These are phyloP conservation scores for Papilio protenor DNA, from an alignment of 2,888 invertebrate genomes.

Conservation along the genomic window DNA sequence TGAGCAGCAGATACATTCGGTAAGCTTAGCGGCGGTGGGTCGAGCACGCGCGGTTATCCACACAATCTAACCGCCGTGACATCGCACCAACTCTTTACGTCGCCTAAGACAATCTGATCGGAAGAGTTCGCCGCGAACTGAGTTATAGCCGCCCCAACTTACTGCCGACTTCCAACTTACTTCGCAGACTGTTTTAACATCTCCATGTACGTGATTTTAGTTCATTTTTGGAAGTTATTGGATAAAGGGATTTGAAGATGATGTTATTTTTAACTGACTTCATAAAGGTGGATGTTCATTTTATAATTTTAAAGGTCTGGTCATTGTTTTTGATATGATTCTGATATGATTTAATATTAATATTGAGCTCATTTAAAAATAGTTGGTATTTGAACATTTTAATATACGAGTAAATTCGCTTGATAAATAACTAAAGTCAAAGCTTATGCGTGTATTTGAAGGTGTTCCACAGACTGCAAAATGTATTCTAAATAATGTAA, in stretches of 20 bases:
- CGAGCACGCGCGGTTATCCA: slow-evolving; percentile 67
- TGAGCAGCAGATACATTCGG: slow-evolving; percentile 47
- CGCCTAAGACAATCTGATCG: slow-evolving; percentile 68
- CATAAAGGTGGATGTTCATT: neutral
- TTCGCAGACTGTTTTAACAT: slow-evolving; percentile 58
- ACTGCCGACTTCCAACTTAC: slow-evolving; percentile 61
- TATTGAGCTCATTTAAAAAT: no score
- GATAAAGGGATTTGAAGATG: neutral
- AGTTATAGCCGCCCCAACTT: slow-evolving; percentile 70
- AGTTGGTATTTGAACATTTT: neutral
- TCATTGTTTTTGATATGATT: neutral
- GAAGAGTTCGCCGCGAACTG: slow-evolving; percentile 63
- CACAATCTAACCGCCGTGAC: slow-evolving; percentile 67
- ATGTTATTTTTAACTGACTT: neutral
- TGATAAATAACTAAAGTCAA: neutral
- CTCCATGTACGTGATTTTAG: slow-evolving; percentile 16
- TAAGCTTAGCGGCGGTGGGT: slow-evolving; percentile 60
- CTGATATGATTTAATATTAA: neutral
- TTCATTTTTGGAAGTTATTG: slow-evolving; percentile 4
- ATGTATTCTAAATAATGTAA: slow-evolving; percentile 36
- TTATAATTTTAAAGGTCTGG: neutral
- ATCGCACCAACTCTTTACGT: slow-evolving; percentile 64
- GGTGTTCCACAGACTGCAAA: slow-evolving; percentile 1
- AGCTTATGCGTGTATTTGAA: neutral
- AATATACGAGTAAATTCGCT: neutral